These are phyloP conservation scores for Pseudococcus jackbeardsleyi DNA, from an alignment of 2,888 invertebrate species.

Conservation along the genomic window DNA sequence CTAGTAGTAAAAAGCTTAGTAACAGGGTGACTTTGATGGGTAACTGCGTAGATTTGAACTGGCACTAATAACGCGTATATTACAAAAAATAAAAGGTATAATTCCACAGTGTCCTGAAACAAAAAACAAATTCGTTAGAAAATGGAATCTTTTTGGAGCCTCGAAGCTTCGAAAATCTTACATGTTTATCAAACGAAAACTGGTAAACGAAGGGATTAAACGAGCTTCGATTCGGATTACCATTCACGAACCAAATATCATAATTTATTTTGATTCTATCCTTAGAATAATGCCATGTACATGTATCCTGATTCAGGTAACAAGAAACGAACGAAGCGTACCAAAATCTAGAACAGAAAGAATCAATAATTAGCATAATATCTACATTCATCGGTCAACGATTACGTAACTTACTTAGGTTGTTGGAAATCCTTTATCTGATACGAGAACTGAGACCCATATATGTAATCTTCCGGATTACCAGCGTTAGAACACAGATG, in stretches of 20 bases:
- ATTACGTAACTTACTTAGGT: slow-evolving; percentile 79
- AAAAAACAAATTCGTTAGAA: slow-evolving; percentile 48
- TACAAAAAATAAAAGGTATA: slow-evolving; percentile 89
- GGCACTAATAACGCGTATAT: slow-evolving; percentile 89
- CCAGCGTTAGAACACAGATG: slow-evolving; percentile 90
- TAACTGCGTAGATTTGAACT: slow-evolving; percentile 91
- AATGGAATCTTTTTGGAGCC: not conserved
- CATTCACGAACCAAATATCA: slow-evolving; percentile 96
- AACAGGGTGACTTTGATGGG: slow-evolving; percentile 90
- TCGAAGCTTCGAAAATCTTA: slow-evolving; percentile 66
- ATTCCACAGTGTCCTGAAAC: slow-evolving; percentile 85
- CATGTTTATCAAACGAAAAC: slow-evolving; percentile 93
- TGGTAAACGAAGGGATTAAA: slow-evolving; percentile 93
- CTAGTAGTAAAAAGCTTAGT: slow-evolving; percentile 91
- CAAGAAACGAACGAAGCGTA: slow-evolving; percentile 96
- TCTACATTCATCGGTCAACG: slow-evolving; percentile 3
- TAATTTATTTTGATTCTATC: slow-evolving; percentile 78
- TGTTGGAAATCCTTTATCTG: slow-evolving; percentile 89
- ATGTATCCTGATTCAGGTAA: slow-evolving; percentile 83
- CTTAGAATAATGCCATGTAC: slow-evolving; percentile 86
- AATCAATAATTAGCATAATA: not conserved
- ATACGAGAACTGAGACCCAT: slow-evolving; percentile 93
- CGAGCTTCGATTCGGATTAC: slow-evolving; percentile 89
- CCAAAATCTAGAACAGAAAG: slow-evolving; percentile 81
- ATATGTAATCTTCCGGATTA: slow-evolving; percentile 87